Conservation (phyloP, 1,140 invertebrate species). For the Drosophila sproati region DNA sequence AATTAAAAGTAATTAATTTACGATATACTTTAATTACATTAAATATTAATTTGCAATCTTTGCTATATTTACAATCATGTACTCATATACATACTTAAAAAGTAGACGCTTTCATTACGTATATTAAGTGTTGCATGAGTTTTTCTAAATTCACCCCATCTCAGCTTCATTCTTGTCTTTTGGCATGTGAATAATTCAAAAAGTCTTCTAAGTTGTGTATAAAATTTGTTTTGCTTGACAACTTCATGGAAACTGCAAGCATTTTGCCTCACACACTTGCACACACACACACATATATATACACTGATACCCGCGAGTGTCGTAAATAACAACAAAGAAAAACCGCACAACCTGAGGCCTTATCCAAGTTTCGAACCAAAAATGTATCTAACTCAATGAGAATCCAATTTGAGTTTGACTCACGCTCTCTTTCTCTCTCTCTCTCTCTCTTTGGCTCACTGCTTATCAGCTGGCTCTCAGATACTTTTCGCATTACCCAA, state of each 20-base stretch:
- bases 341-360: background rate
- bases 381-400: slow-evolving; percentile 68
- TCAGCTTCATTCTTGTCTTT: background rate
- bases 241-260: slow-evolving; percentile 27
- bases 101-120: no score
- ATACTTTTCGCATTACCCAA: slow-evolving; percentile 55
- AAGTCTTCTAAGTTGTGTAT: background rate
- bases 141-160: no score
- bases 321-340: slow-evolving; percentile 10
- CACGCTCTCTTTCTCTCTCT: slow-evolving; percentile 12
- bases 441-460: background rate
- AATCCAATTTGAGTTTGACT: slow-evolving; percentile 60
- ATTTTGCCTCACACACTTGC: slow-evolving; percentile 32
- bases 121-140: no score
- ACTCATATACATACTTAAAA: no score
- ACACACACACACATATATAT: slow-evolving; percentile 32
- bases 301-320: slow-evolving; percentile 38
- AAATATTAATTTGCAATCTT: no score
- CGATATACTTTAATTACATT: no score
- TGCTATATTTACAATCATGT: no score
- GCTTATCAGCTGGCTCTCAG: slow-evolving; percentile 35
- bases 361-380: slow-evolving; percentile 59
- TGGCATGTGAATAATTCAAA: background rate
- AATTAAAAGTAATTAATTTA: no score
- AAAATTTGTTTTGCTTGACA: slow-evolving; percentile 17